Base-by-base conservation (phyloP, 2,113 vertebrate species). In the Motacilla alba region DNA sequence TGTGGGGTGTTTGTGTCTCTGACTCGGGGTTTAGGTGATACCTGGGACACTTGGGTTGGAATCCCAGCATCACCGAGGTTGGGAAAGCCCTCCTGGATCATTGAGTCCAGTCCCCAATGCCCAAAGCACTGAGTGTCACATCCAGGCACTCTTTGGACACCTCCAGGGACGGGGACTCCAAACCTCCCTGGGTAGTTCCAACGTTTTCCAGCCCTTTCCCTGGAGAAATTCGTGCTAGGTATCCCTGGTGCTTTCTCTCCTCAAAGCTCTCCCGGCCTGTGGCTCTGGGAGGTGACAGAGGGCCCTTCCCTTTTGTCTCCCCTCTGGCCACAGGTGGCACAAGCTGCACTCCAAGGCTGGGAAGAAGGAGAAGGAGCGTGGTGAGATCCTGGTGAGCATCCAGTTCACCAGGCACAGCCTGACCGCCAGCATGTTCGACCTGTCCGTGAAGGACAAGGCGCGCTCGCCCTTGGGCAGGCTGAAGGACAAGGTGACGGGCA, bases 341-440 rank as follows among this genome's bases (percentile, higher is more conserved):
- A 98, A 98, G 82, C 98, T 99, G 18, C 98, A 98, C 95, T 99
- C 99, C 30, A 99, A 99, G 95, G 92, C 98, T 0, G 99, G 99
- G 13, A 99, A 99, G 97, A 99, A 99, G 95, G 99, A 99, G 96
- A 99, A 99, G 94, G 99, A 99, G 13, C 98, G 99, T 0, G 99
- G 99, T 0, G 99, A 99, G 97, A 98, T 99, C 68, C 98, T 99
- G 83, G 96, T 99, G 83, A 98, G 97, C 67, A 97, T 99, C 72
- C 99, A 99, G 98, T 99, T 99, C 94, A 99, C 98, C 0, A 97
- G 99, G 12, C 98, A 99, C 98, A 99, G 96, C 97, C 95, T 99
- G 83, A 99, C 99, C 0, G 99, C 99, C 97, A 99, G 99, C 97
- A 99, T 99, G 99, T 99, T 99, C 1, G 99, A 99, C 98, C 98